Evolutionary conservation across 2,888 invertebrate species (phyloP).

Genomic region (Pyrrhia umbra): DNA sequence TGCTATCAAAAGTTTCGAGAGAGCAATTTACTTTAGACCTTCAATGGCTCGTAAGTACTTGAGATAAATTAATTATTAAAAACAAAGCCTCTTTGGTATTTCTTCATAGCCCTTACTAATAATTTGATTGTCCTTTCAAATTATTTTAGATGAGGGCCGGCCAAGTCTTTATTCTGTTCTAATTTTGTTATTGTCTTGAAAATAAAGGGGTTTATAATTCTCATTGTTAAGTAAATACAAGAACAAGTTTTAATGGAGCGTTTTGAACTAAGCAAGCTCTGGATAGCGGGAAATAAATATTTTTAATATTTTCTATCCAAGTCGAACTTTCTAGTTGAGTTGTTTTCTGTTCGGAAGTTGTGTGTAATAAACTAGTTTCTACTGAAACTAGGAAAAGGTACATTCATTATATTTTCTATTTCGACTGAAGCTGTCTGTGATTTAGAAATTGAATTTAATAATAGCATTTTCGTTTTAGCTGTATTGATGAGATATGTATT

Average conservation of each 20-base stretch:
- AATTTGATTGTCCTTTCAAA: conserved; percentile 65
- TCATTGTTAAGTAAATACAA: conserved; percentile 48
- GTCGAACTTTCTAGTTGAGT: conserved; percentile 26
- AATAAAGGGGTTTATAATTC: conserved; percentile 56
- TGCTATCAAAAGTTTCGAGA: conserved; percentile 97
- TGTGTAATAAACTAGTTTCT: conserved; percentile 36
- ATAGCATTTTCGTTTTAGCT: no score
- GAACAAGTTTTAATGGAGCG: conserved; percentile 48
- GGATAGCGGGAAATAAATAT: conserved; percentile 38
- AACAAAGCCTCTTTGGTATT: conserved; percentile 64
- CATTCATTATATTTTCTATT: conserved; percentile 7
- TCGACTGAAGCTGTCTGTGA: conserved; percentile 1
- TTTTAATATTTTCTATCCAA: conserved; percentile 38
- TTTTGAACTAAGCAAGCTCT: conserved; percentile 38
- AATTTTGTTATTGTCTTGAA: conserved; percentile 58
- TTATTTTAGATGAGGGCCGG: conserved; percentile 59
- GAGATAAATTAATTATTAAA: conserved; percentile 68
- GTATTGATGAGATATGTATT: no score
- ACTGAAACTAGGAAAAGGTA: conserved; percentile 27
- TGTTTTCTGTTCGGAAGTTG: conserved; percentile 41
- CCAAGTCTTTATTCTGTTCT: conserved; percentile 51
- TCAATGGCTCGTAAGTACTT: conserved; percentile 96
- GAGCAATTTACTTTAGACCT: conserved; percentile 97
- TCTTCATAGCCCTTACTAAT: conserved; percentile 64
- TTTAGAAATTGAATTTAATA: conserved; percentile 13